These are phyloP conservation scores for Anthoscopus minutus DNA, from an alignment of 2,113 vertebrate species.

Conservation along the genomic window DNA sequence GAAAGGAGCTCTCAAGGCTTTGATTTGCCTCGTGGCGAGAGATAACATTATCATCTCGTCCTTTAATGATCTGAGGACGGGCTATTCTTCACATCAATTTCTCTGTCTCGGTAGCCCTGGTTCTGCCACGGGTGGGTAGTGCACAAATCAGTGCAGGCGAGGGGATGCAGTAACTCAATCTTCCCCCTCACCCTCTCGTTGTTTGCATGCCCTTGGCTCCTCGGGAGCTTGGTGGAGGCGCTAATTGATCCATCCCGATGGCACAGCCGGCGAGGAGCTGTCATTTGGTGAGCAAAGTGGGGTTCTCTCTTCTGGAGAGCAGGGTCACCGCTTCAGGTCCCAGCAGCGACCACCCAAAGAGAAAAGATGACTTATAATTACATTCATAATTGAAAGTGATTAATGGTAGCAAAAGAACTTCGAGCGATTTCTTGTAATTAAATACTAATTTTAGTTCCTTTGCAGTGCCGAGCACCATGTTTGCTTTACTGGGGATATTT, in stretches of 20 bases:
- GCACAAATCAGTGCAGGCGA: accelerated
- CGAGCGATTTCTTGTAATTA: constrained; percentile 66
- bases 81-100: neutral
- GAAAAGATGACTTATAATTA: constrained; percentile 64
- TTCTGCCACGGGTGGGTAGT: neutral
- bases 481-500: constrained; percentile 67
- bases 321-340: constrained; percentile 4
- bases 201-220: neutral
- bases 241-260: neutral
- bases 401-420: constrained; percentile 69
- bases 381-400: constrained; percentile 66
- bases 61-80: neutral
- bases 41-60: neutral
- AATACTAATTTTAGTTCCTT: constrained; percentile 67
- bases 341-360: constrained; percentile 62
- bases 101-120: neutral
- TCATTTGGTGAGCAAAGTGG: neutral
- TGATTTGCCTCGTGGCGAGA: neutral
- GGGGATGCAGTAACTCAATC: neutral
- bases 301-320: neutral
- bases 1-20: neutral
- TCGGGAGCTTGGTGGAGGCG: neutral
- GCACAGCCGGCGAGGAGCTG: neutral
- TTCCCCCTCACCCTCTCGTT: neutral
- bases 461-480: constrained; percentile 47